Percentiles rank a stretch among this genome's conserved stretches.
These are phyloP conservation scores for Thamnaconus septentrionalis DNA, from an alignment of 2,113 vertebrate species.

Conservation along the genomic window DNA sequence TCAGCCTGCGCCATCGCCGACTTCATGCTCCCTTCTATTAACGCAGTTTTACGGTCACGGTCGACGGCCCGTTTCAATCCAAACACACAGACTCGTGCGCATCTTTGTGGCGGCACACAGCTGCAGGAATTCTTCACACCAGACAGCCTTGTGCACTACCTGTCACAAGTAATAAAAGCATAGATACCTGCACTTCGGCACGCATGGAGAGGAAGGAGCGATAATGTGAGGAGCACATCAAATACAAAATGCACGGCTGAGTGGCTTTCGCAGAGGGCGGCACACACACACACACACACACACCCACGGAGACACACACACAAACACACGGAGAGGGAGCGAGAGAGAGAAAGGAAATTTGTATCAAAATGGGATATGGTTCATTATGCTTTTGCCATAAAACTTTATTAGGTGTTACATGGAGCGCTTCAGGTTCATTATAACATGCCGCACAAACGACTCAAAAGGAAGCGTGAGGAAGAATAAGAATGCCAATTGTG, in stretches of 20 bases:
- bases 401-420: slow-evolving; percentile 42
- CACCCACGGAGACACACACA: too few species aligned
- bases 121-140: neutral
- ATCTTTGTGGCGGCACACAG: neutral
- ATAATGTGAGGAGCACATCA: slow-evolving; percentile 5
- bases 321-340: too few species aligned
- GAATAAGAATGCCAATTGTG: neutral
- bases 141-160: neutral
- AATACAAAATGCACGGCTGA: slow-evolving; percentile 21
- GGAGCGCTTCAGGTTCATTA: slow-evolving; percentile 26
- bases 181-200: neutral
- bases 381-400: slow-evolving; percentile 36
- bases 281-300: neutral
- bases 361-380: slow-evolving; percentile 23
- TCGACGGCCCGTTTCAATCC: neutral
- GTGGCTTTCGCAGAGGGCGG: neutral
- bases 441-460: slow-evolving; percentile 11
- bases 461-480: slow-evolving; percentile 7
- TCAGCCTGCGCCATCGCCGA: neutral
- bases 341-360: slow-evolving; percentile 11
- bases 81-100: neutral
- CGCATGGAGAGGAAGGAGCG: neutral
- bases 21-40: neutral
- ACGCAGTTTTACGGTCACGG: neutral
- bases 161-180: neutral